These are phyloP conservation scores for Vulpes ferrilata DNA, from an alignment of 2,113 vertebrate species.

Conservation along the genomic window DNA sequence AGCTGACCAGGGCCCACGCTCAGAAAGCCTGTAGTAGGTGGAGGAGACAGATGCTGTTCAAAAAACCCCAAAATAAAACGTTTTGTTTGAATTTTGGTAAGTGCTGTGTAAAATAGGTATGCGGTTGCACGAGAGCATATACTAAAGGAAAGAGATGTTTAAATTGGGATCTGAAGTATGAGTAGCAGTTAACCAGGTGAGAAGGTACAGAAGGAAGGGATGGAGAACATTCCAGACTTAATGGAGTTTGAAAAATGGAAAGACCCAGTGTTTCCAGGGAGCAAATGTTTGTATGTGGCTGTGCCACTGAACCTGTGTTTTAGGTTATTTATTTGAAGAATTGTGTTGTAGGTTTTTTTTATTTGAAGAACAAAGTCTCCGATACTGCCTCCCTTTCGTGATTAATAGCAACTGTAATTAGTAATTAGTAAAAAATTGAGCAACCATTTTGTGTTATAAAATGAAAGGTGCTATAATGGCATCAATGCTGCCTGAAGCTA, in stretches of 20 bases:
- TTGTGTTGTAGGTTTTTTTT: background rate
- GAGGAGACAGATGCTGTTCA: background rate
- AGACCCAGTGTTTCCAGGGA: background rate
- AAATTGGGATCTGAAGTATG: background rate
- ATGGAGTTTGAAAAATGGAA: background rate
- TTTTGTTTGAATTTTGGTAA: background rate
- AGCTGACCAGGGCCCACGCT: background rate
- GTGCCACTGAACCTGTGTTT: constrained; percentile 6
- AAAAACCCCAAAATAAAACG: background rate
- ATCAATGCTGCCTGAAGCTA: constrained; percentile 54
- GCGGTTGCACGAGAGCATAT: background rate
- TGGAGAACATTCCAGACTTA: background rate
- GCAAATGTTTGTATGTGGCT: background rate
- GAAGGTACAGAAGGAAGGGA: background rate
- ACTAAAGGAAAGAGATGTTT: background rate
- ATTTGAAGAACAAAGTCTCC: constrained; percentile 56
- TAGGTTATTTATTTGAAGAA: background rate
- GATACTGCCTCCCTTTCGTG: constrained; percentile 14
- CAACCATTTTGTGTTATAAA: constrained; percentile 37
- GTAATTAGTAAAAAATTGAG: constrained; percentile 51
- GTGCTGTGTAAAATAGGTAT: background rate
- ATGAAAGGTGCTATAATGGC: constrained; percentile 51
- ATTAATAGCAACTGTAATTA: constrained; percentile 23
- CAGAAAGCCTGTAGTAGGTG: background rate
- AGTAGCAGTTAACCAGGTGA: background rate